Conservation (phyloP, 2,797 vertebrate genomes). For the Picus viridis region DNA sequence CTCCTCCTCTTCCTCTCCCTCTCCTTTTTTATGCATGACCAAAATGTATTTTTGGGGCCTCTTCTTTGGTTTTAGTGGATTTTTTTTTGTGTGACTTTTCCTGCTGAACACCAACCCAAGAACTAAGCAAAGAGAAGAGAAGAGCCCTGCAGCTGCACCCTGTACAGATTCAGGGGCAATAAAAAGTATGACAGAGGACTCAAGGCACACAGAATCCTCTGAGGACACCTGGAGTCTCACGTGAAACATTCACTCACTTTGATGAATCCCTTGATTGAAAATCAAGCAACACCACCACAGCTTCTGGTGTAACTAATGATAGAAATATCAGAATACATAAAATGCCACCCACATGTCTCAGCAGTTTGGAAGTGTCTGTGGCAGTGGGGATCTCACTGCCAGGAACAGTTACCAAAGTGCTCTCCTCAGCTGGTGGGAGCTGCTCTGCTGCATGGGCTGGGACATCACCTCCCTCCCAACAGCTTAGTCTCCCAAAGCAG, state of each 20-base stretch:
- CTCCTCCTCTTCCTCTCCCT: no score
- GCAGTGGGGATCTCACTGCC: neutral
- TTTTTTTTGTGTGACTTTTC: no score
- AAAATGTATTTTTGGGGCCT: no score
- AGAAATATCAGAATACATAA: neutral
- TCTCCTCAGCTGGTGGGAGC: neutral
- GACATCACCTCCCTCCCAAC: slow-evolving; percentile 82
- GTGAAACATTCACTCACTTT: neutral
- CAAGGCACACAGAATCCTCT: neutral
- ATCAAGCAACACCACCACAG: neutral
- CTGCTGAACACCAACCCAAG: no score
- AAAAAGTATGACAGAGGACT: neutral
- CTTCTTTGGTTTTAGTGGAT: no score
- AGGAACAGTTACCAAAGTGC: neutral
- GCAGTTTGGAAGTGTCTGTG: neutral
- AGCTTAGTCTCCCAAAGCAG: slow-evolving; percentile 73
- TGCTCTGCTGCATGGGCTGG: slow-evolving; percentile 79
- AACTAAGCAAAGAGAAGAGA: no score
- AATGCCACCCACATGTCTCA: neutral
- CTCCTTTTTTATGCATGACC: no score
- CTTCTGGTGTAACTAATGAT: neutral
- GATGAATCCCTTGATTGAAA: neutral
- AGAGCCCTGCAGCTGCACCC: no score
- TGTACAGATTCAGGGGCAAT: no score
- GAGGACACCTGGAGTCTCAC: neutral